Base-by-base conservation (phyloP, 2,797 vertebrate species). In the Gallinago nigripennis region DNA sequence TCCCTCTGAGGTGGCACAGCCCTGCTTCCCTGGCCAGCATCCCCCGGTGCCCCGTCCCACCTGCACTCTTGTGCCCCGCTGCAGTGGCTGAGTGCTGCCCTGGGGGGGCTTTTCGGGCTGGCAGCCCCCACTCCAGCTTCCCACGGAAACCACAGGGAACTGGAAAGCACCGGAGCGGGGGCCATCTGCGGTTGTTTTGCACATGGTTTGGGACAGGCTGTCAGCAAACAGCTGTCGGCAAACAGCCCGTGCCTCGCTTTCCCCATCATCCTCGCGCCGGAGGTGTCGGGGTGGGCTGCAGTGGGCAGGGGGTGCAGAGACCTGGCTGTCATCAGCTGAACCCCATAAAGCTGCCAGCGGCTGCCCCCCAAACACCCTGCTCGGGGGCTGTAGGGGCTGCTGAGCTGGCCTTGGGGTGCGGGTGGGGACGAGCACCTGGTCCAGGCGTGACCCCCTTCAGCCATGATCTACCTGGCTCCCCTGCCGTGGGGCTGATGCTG, bases 41-140 rank as follows among this genome's bases (percentile, higher is more conserved):
- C 14, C 53, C 31, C 27, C 31, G 1, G 4, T 12, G 30, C 43
- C 51, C 53, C 53, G 14, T 39, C 45, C 27, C 45, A 5, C 43
- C 11, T 8, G 2, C 12, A 7, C 33, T 16, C 57, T 20, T 8
- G 46, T 11, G 8, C 6, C 0, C 17, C 16, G 10, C 65, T 8
- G 39, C 11, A 28, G 61, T 12, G 33, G 39, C 86, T 7, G 3
- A 39, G 30, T 1, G 3, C n/a, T 33, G 9, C 24, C 28, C 19
- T 3, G 1, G 28, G 28, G 57, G 54, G 21, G n/a, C 11, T 45
- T 58, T 79, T 16, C 0, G 27, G 19, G 25, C n/a, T 37, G 39
- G 33, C 3, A 2, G 9, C 15, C 13, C 31, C 30, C 35, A 1
- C 18, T 25, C 11, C 11, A 1, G 43, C 17, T 86, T 86, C 82